Percentiles rank a stretch among this genome's conserved stretches.
These are phyloP conservation scores for Poeciliopsis presidionis DNA, from an alignment of 2,797 vertebrate genomes.

Conservation along the genomic window DNA sequence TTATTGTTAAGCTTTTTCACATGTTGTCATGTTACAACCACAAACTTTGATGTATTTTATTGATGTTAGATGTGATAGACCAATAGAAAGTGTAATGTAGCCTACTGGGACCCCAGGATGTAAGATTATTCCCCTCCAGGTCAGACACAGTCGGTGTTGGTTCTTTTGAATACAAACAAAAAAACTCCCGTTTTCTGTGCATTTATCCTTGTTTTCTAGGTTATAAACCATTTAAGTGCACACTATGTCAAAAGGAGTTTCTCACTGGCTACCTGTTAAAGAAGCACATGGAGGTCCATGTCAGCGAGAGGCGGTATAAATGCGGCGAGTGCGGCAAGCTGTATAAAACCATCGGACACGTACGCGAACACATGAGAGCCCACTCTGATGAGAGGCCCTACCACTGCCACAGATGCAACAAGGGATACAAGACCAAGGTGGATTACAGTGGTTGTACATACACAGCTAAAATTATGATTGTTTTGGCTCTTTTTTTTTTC, in stretches of 20 bases:
- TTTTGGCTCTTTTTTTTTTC: not conserved
- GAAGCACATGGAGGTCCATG: slow-evolving; percentile 94
- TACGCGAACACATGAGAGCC: slow-evolving; percentile 94
- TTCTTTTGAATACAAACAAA: not conserved
- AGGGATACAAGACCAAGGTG: slow-evolving; percentile 98
- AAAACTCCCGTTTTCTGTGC: not conserved
- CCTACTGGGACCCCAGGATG: not conserved
- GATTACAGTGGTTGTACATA: not conserved
- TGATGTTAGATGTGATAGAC: not conserved
- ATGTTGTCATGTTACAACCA: not conserved
- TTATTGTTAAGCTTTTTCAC: not conserved
- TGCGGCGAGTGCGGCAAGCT: slow-evolving; percentile 97
- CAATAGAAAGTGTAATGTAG: not conserved
- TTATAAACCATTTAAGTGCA: slow-evolving; percentile 90
- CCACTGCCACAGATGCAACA: slow-evolving; percentile 89
- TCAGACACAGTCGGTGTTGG: not conserved
- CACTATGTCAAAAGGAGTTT: slow-evolving; percentile 93
- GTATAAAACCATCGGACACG: slow-evolving; percentile 96
- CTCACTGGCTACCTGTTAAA: slow-evolving; percentile 94
- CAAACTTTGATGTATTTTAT: not conserved
- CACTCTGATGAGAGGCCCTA: slow-evolving; percentile 95
- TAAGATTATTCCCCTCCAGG: not conserved
- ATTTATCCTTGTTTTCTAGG: slow-evolving; percentile 69
- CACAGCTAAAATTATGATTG: not conserved
- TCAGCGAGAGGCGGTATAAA: slow-evolving; percentile 92